These are phyloP conservation scores for Plagodis pulveraria DNA, from an alignment of 2,888 invertebrate genomes.

Conservation along the genomic window DNA sequence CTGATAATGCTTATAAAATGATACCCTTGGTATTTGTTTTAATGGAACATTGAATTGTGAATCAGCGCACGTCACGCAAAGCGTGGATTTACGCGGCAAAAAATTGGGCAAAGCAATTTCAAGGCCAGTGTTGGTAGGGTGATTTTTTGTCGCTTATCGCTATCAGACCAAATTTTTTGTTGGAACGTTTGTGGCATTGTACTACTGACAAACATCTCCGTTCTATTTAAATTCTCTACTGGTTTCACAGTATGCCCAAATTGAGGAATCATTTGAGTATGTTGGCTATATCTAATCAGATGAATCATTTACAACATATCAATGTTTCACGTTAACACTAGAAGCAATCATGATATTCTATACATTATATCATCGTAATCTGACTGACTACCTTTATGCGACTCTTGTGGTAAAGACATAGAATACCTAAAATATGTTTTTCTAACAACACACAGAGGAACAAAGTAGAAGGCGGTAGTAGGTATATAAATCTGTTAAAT, in stretches of 20 bases:
- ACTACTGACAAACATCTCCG: slow-evolving; percentile 28
- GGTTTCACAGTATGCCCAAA: slow-evolving; percentile 15
- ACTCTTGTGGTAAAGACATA: no score
- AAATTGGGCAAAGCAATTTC: slow-evolving; percentile 48
- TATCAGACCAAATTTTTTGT: slow-evolving; percentile 50
- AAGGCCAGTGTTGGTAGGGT: slow-evolving; percentile 46
- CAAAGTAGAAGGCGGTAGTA: no score
- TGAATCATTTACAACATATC: slow-evolving; percentile 27
- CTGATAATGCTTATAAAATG: slow-evolving; percentile 27
- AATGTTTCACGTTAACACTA: no score
- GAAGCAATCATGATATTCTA: no score
- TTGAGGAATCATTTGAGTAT: slow-evolving; percentile 20
- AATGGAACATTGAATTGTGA: slow-evolving; percentile 25
- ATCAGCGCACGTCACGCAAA: slow-evolving; percentile 43
- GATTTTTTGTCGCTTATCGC: slow-evolving; percentile 45
- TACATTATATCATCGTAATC: no score
- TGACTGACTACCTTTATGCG: no score
- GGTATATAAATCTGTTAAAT: no score
- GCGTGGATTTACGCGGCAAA: slow-evolving; percentile 43
- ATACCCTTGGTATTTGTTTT: slow-evolving; percentile 27
- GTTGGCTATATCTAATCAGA: slow-evolving; percentile 41
- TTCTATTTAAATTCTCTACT: slow-evolving; percentile 17
- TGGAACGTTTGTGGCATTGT: slow-evolving; percentile 38
- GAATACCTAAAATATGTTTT: no score
- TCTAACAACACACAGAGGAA: no score